These are phyloP conservation scores for Amphiprion ocellaris DNA, from an alignment of 2,113 vertebrate species.

Conservation along the genomic window DNA sequence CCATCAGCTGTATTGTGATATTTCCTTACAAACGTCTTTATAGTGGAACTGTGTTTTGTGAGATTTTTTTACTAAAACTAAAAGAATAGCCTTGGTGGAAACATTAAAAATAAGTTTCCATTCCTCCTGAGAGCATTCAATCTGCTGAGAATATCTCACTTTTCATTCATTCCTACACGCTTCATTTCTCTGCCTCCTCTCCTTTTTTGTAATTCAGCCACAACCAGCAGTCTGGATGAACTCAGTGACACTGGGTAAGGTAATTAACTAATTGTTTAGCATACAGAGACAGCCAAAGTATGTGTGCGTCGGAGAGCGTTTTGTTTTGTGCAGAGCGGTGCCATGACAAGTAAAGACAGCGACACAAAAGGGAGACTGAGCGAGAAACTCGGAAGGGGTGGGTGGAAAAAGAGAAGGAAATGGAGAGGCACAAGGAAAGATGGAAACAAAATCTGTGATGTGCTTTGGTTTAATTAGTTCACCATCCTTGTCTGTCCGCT, in stretches of 20 bases:
- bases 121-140: background rate
- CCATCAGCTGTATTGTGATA: background rate
- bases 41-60: no score
- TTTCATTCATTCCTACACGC: slow-evolving; percentile 12
- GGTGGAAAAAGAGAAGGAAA: background rate
- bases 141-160: slow-evolving; percentile 10
- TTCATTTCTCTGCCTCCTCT: slow-evolving; percentile 2
- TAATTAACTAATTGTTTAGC: slow-evolving; percentile 63
- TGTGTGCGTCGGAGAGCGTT: background rate
- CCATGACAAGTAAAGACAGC: slow-evolving; percentile 14
- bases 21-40: background rate
- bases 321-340: background rate
- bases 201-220: slow-evolving; percentile 25
- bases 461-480: slow-evolving; percentile 10
- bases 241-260: slow-evolving; percentile 39
- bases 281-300: slow-evolving; percentile 24
- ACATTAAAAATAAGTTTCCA: background rate
- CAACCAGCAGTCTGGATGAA: slow-evolving; percentile 50
- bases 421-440: background rate
- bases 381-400: background rate
- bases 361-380: slow-evolving; percentile 33
- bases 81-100: slow-evolving; percentile 6
- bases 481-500: slow-evolving; percentile 1
- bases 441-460: background rate
- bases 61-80: no score